A percentile compares a stretch with the other conserved stretches of the same genome.
Evolutionary conservation across 2,113 vertebrate species (phyloP).

Genomic region (Plectropomus leopardus): DNA sequence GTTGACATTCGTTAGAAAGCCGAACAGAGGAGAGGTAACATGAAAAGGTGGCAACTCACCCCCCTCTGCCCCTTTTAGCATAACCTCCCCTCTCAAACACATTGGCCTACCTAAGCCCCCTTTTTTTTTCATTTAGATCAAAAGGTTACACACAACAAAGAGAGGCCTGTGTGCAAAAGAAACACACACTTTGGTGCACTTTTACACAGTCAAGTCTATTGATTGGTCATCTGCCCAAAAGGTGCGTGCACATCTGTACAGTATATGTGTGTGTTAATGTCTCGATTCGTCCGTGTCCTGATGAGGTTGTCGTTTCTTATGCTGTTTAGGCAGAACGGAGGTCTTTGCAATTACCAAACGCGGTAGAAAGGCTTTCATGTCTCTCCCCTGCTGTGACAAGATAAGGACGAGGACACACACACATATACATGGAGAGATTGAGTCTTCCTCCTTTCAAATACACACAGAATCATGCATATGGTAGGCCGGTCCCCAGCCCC

Average conservation of each 20-base stretch:
- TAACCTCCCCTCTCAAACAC: conserved; percentile 64
- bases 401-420: conserved; percentile 50
- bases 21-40: conserved; percentile 67
- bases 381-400: conserved; percentile 58
- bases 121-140: conserved; percentile 71
- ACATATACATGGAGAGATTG: conserved; percentile 15
- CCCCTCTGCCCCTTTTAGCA: conserved; percentile 52
- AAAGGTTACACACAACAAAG: conserved; percentile 84
- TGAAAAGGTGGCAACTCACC: conserved; percentile 73
- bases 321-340: conserved; percentile 56
- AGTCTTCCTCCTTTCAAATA: conserved; percentile 48
- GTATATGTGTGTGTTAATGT: background rate
- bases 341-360: conserved; percentile 61
- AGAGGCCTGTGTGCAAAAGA: conserved; percentile 63
- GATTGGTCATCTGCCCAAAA: conserved; percentile 47
- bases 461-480: conserved; percentile 58
- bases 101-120: conserved; percentile 56
- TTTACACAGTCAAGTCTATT: conserved; percentile 62
- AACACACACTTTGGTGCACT: conserved; percentile 59
- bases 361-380: conserved; percentile 69
- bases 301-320: conserved; percentile 48
- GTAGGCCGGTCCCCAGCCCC: too few relatives aligned
- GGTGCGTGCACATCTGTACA: conserved; percentile 35
- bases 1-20: conserved; percentile 82
- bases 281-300: conserved; percentile 19